Evolutionary conservation across 2,888 invertebrate genomes (phyloP).

Genomic region (Thymelicus sylvestris): DNA sequence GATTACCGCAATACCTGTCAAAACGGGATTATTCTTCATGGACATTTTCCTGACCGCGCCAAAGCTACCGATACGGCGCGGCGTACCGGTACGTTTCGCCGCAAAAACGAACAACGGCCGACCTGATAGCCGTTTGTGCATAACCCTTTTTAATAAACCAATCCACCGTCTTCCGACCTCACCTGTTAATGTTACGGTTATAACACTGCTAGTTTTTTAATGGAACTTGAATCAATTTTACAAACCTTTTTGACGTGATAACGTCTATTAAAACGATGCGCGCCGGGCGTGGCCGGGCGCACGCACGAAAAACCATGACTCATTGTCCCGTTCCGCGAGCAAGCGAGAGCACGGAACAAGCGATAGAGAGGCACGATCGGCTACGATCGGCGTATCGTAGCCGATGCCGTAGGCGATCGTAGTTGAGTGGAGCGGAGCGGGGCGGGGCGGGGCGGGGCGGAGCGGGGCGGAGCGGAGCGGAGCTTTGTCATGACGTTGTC

Average conservation of each 20-base stretch:
- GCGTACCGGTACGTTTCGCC: constrained; percentile 42
- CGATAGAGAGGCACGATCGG: too few species aligned
- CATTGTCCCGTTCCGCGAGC: too few species aligned
- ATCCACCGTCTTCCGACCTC: constrained; percentile 4
- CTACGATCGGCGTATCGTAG: too few species aligned
- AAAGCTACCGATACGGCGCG: constrained; percentile 48
- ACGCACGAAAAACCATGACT: too few species aligned
- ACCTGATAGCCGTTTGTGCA: constrained; percentile 15
- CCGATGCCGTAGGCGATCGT: too few species aligned
- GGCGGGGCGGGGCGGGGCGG: too few species aligned
- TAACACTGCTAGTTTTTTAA: constrained; percentile 20
- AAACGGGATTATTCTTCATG: constrained; percentile 71
- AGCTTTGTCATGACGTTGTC: too few species aligned
- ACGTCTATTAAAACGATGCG: too few species aligned
- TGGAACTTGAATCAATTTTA: constrained; percentile 15
- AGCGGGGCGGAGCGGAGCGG: too few species aligned
- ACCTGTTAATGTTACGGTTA: constrained; percentile 17
- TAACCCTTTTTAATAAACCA: constrained; percentile 26
- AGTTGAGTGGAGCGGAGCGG: too few species aligned
- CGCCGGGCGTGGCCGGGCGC: too few species aligned
- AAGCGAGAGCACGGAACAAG: too few species aligned
- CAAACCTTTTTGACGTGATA: constrained; percentile 17
- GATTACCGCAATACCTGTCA: constrained; percentile 70
- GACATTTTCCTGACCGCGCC: constrained; percentile 52
- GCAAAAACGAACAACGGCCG: constrained; percentile 55